Evolutionary conservation across 2,113 vertebrate genomes (phyloP), one percentile per base, ranked within the genome.

Genomic region (Xenopus laevis): DNA sequence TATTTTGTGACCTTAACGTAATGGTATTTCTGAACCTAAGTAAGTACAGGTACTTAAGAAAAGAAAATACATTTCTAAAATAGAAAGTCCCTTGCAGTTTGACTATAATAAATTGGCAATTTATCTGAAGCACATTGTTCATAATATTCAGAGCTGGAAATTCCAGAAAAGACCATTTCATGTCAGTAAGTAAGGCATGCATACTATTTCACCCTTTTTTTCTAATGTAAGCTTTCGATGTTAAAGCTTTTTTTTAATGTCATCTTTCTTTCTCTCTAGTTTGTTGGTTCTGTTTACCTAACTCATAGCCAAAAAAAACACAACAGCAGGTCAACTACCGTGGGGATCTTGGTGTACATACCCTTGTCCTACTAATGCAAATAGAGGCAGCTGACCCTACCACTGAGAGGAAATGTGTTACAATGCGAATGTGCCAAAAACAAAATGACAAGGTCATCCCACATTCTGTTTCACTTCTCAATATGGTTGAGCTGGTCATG

Each of bases 341-440:
- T 57, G 20, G 57, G 72, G 21, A 8, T 61, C 65, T 74, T 60
- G 27, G 21, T 33, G 6, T 50, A 57, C 65, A 30, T 52, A 16
- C 60, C 20, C 45, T 68, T 61, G 30, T 33, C 23, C 45, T 61
- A 65, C 44, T 50, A 60, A 61, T 46, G 45, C 66, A 67, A 60
- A 61, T 74, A 33, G 60, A 67, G 23, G 45, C 72, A 74, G 55
- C 55, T 68, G 72, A 74, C 27, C 55, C 21, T 17, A 68, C 72
- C 72, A 74, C 72, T 68, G 72, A 68, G 72, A 59, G 9, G 23
- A 65, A 74, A 74, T 74, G 72, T 74, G 72, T 68, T 57, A 60
- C 13, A 17, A 13, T 21, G 23, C 12, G 27, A 8, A 60, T 40
- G 55, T 74, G 72, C 72, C 72, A 74, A 65, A 60, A 60, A 16